phyloP scores from a whole-genome alignment of 2,797 vertebrate species.

The Falco biarmicus region DNA sequence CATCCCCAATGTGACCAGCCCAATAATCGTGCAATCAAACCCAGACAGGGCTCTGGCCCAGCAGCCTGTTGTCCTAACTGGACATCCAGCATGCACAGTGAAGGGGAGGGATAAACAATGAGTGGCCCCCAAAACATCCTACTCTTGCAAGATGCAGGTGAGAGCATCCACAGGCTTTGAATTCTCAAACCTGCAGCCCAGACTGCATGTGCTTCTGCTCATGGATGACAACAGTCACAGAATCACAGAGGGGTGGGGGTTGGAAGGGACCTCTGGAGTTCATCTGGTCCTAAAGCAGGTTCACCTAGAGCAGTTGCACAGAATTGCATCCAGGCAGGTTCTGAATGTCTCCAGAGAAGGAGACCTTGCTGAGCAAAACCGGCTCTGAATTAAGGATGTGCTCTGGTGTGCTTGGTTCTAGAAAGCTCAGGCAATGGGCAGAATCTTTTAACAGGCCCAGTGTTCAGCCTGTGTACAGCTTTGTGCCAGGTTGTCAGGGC shows the following conservation, averaged over 20 bases:
- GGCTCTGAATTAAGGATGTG: not conserved
- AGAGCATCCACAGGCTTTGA: not conserved
- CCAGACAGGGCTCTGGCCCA: not conserved
- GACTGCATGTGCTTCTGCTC: not conserved
- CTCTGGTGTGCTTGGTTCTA: not conserved
- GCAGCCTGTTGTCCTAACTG: not conserved
- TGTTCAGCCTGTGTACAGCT: not conserved
- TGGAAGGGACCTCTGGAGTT: too few relatives aligned
- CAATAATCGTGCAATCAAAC: not conserved
- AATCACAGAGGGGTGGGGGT: too few relatives aligned
- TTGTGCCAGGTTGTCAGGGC: not conserved
- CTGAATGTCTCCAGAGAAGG: too few relatives aligned
- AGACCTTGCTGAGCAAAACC: not conserved
- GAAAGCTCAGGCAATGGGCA: not conserved
- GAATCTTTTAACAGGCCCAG: not conserved
- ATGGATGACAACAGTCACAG: not conserved
- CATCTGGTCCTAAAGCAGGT: too few relatives aligned
- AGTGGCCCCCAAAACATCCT: rapidly evolving
- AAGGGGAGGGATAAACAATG: rapidly evolving
- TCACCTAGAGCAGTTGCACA: too few relatives aligned
- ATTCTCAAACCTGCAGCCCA: not conserved
- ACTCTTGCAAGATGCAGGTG: not conserved
- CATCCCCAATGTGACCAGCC: not conserved
- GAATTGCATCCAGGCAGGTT: too few relatives aligned
- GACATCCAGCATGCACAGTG: not conserved